A percentile compares a stretch with the other conserved stretches of the same genome.
Conservation (phyloP, 2,888 invertebrate genomes). For the Dastarcus helophoroides region DNA sequence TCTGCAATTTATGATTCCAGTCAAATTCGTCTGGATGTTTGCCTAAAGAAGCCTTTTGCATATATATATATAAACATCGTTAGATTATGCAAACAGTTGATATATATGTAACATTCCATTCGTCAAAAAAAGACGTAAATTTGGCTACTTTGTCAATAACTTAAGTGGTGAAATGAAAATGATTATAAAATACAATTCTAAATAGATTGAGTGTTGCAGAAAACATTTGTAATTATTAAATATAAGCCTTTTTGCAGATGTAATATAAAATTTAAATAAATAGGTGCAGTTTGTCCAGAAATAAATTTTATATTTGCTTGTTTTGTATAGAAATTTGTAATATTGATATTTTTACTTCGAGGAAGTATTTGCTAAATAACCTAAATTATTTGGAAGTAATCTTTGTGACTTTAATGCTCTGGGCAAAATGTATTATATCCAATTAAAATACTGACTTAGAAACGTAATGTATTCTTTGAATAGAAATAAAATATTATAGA, state of each 20-base stretch:
- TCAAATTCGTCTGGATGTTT: conserved; percentile 31
- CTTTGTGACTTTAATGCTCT: conserved; percentile 18
- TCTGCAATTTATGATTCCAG: conserved; percentile 33
- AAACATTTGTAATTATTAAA: conserved; percentile 33
- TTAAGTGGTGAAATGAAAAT: conserved; percentile 21
- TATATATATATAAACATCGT: conserved; percentile 26
- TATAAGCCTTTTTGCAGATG: conserved; percentile 37
- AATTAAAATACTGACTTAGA: conserved; percentile 39
- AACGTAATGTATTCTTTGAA: conserved; percentile 40
- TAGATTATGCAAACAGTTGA: conserved; percentile 26
- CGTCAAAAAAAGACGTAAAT: conserved; percentile 16
- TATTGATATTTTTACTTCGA: conserved; percentile 28
- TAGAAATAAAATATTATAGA: conserved; percentile 35
- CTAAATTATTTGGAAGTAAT: conserved; percentile 21
- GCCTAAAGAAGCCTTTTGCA: conserved; percentile 37
- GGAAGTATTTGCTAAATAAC: conserved; percentile 29
- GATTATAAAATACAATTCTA: conserved; percentile 35
- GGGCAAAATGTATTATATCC: conserved; percentile 32
- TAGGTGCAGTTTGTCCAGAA: conserved; percentile 32
- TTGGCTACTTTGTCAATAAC: conserved; percentile 34
- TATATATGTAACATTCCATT: conserved; percentile 28
- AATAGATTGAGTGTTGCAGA: conserved; percentile 32
- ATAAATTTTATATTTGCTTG: conserved; percentile 4
- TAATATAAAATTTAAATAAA: conserved; percentile 27
- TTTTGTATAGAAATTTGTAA: conserved; percentile 6